Evolutionary conservation across 2,113 vertebrate genomes (phyloP).

Genomic region (Prionailurus bengalensis): DNA sequence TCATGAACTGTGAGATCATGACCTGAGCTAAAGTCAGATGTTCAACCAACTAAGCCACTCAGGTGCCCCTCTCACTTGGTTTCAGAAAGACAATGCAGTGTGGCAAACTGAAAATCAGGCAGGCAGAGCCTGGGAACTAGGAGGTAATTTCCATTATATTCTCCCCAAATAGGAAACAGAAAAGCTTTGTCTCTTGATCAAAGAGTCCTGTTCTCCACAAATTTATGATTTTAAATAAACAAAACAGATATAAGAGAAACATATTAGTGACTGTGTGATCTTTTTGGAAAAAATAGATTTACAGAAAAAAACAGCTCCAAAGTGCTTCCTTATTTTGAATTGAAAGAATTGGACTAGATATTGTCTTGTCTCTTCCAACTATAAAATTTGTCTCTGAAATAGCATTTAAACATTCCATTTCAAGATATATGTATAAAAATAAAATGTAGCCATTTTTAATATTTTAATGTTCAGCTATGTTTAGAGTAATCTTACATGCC

Average conservation of each 20-base stretch:
- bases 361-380: not conserved
- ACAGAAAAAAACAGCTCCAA: not conserved
- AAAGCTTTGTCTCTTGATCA: slow-evolving; percentile 4
- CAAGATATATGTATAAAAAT: not conserved
- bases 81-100: not conserved
- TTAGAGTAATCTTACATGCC: not conserved
- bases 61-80: not conserved
- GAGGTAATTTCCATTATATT: not conserved
- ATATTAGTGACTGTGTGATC: not conserved
- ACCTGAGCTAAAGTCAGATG: too few species aligned
- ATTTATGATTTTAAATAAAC: slow-evolving; percentile 34
- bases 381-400: not conserved
- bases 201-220: not conserved
- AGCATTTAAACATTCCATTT: not conserved
- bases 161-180: not conserved
- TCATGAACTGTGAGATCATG: too few species aligned
- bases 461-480: slow-evolving; percentile 31
- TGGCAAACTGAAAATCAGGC: slow-evolving; percentile 3
- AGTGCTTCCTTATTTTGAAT: not conserved
- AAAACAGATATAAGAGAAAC: not conserved
- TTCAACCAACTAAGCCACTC: too few species aligned
- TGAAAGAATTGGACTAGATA: not conserved
- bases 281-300: not conserved
- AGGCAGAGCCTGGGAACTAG: not conserved
- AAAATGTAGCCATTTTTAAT: not conserved